phyloP scores from a whole-genome alignment of 2,888 invertebrate genomes.

The Philereme transversata region DNA sequence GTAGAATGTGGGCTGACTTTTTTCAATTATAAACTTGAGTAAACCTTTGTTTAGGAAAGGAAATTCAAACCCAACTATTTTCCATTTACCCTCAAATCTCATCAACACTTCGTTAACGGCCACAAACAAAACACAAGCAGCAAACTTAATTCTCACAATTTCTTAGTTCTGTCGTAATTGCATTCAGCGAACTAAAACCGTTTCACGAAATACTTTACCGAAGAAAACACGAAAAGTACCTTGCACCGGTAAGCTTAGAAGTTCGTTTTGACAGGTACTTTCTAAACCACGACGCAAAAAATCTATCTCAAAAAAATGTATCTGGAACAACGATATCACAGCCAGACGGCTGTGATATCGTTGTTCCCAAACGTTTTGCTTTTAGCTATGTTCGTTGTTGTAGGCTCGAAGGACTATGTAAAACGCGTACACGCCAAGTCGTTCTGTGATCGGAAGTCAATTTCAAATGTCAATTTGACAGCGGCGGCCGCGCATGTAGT shows the following conservation, averaged over 20 bases:
- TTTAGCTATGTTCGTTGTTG: too few species aligned
- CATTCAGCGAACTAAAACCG: constrained; percentile 33
- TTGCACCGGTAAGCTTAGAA: not conserved
- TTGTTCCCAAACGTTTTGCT: too few species aligned
- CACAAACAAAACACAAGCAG: constrained; percentile 27
- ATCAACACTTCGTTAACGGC: constrained; percentile 14
- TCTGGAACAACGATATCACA: too few species aligned
- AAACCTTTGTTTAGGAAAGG: not conserved
- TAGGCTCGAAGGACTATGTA: too few species aligned
- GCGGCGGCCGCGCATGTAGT: too few species aligned
- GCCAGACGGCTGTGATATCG: too few species aligned
- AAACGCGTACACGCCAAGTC: too few species aligned
- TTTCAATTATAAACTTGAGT: not conserved
- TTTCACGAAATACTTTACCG: constrained; percentile 22
- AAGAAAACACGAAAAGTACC: constrained; percentile 16
- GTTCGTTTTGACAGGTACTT: constrained; percentile 5
- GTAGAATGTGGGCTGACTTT: too few species aligned
- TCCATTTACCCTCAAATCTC: not conserved
- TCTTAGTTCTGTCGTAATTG: constrained; percentile 36
- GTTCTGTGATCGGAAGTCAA: too few species aligned
- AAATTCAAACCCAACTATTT: not conserved
- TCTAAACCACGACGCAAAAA: not conserved
- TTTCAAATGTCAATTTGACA: too few species aligned
- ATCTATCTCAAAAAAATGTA: too few species aligned
- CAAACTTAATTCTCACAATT: constrained; percentile 29